phyloP scores from a whole-genome alignment of 2,113 vertebrate species.

The Aldabrachelys gigantea region DNA sequence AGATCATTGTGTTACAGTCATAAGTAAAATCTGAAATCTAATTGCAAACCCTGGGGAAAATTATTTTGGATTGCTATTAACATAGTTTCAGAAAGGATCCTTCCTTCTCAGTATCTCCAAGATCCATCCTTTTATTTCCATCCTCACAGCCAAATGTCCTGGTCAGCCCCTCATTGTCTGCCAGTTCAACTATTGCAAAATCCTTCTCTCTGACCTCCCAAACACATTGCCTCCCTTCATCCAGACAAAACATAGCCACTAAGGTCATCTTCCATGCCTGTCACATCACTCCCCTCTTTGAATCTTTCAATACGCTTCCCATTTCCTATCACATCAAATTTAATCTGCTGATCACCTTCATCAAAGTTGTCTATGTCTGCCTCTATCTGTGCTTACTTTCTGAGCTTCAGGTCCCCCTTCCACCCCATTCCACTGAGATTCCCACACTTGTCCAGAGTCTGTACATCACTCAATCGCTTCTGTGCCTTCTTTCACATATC shows the following conservation, averaged over 20 bases:
- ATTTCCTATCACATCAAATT: background rate
- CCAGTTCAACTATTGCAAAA: background rate
- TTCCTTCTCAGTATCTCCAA: background rate
- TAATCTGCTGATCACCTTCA: background rate
- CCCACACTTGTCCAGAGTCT: background rate
- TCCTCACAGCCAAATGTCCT: background rate
- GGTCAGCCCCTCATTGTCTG: background rate
- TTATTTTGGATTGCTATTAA: background rate
- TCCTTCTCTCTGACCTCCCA: background rate
- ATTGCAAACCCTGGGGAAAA: background rate
- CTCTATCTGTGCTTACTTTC: background rate
- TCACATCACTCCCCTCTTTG: background rate
- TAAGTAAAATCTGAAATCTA: background rate
- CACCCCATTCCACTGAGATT: background rate
- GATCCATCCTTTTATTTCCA: background rate
- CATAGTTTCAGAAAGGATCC: background rate
- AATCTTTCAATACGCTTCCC: background rate
- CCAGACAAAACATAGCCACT: background rate
- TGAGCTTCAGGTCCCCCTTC: background rate
- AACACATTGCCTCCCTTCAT: background rate
- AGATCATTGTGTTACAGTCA: background rate
- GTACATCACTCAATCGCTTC: background rate
- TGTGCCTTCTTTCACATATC: background rate
- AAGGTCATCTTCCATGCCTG: background rate
- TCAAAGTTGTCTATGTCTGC: background rate